Base-by-base conservation (phyloP, 2,888 invertebrate genomes). In the Drosophila emarginata region DNA sequence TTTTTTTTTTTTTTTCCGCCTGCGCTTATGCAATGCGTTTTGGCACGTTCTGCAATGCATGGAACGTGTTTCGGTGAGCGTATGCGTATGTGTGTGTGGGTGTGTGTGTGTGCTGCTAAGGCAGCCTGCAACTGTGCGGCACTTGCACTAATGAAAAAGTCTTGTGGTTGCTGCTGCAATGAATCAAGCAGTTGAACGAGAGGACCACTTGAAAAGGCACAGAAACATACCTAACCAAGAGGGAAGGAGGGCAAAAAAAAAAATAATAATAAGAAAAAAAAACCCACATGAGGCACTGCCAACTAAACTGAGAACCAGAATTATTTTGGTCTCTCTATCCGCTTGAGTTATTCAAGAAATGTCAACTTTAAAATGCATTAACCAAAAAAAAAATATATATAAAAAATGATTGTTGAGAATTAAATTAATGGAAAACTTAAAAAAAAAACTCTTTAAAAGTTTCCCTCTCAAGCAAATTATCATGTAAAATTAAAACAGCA, bases 121-220 rank as follows among this genome's bases (percentile, higher is more conserved):
- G 32, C 32, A 32, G 60, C 73, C 65, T 73, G 65, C 72, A 69
- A 61, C 59, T 70, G 73, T 74, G 79, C 77, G 74, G 80, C 81
- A 81, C 81, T 81, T 80, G 81, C 84, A 86, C 87, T 81, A 81
- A 81, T 81, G 81, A 81, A 81, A 71, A 81, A 77, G 64, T 86
- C 77, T 74, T 80, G 80, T 62, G 86, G 80, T 67, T 64, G 57
- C 4, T 26, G 18, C 66, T 52, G 36, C 26, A 51, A 70, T 69
- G 50, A 4, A 36, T 54, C 50, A 39, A 56, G 62, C 67, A 61
- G 50, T 36, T 37, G 37, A 21, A 14, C 21, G 36, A 36, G 23
- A 57, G 57, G 37, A 39, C 36, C 26, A 39, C 57, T 57, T 39
- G 39, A 57, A 21, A 32, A 57, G 36, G 32, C 54, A 36, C 11